phyloP scores from a whole-genome alignment of 1,140 invertebrate species.

The Prorops nasuta region DNA sequence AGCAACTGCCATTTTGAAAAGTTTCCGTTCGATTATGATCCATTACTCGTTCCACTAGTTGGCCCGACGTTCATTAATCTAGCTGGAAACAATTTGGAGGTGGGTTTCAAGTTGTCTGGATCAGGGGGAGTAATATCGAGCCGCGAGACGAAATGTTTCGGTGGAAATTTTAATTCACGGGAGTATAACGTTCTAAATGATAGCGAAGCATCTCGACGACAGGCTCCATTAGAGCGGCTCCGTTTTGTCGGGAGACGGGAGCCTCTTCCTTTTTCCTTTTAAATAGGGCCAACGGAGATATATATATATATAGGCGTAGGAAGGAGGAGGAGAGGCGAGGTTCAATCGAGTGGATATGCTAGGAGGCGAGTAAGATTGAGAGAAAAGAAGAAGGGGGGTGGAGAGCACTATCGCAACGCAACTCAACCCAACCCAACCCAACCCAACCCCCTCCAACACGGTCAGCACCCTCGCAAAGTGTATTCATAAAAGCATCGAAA shows the following conservation, averaged over 20 bases:
- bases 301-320: too few species aligned
- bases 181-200: conserved; percentile 21
- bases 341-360: conserved; percentile 13
- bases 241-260: conserved; percentile 17
- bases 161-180: conserved; percentile 22
- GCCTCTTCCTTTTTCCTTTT: not conserved
- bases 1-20: too few species aligned
- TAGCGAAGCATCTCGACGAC: conserved; percentile 16
- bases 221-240: conserved; percentile 27
- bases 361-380: not conserved
- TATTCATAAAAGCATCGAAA: conserved; percentile 29
- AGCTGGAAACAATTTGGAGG: too few species aligned
- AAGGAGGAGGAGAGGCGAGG: conserved; percentile 16
- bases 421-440: conserved; percentile 6
- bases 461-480: conserved; percentile 7
- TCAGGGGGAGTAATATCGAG: not conserved
- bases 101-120: too few species aligned
- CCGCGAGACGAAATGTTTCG: conserved; percentile 14
- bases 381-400: conserved; percentile 13
- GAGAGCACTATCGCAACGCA: conserved; percentile 15
- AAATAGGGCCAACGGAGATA: too few species aligned
- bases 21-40: too few species aligned
- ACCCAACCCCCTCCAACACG: not conserved
- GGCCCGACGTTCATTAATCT: too few species aligned
- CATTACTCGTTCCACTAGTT: too few species aligned